A percentile compares a stretch with the other conserved stretches of the same genome.
phyloP scores from a whole-genome alignment of 2,888 invertebrate species.

The Cenopis cana region DNA sequence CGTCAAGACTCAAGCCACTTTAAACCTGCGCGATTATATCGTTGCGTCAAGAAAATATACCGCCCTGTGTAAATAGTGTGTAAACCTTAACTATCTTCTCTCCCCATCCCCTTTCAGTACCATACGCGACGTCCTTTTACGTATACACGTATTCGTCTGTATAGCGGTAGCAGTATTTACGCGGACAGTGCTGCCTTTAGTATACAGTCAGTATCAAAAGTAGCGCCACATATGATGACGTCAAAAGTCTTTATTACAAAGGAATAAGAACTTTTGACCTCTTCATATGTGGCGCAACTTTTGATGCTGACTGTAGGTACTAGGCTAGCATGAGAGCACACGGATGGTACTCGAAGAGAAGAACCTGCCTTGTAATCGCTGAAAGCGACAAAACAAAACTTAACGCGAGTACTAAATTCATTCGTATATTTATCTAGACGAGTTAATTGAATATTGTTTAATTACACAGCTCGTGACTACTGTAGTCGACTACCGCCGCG shows the following conservation, averaged over 20 bases:
- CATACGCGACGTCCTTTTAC: background rate
- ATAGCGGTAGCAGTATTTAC: background rate
- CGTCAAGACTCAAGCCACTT: constrained; percentile 21
- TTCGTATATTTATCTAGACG: constrained; percentile 40
- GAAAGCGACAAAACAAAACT: constrained; percentile 34
- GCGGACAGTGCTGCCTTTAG: background rate
- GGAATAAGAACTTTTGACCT: too few species aligned
- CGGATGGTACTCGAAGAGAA: constrained; percentile 1
- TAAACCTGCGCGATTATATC: constrained; percentile 33
- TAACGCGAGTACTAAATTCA: constrained; percentile 41
- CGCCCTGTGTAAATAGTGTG: constrained; percentile 33
- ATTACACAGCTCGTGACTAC: constrained; percentile 21
- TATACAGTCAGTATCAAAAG: too few species aligned
- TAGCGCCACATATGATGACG: too few species aligned
- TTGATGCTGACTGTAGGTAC: too few species aligned
- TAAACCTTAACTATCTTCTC: background rate
- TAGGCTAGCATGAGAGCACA: background rate
- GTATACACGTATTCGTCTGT: background rate
- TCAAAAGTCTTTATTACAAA: too few species aligned
- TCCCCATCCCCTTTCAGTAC: constrained; percentile 11
- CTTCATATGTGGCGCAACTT: too few species aligned
- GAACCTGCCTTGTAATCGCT: constrained; percentile 21
- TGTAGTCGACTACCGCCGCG: background rate
- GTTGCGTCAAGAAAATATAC: constrained; percentile 21
- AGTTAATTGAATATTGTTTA: constrained; percentile 42